phyloP scores from a whole-genome alignment of 2,888 invertebrate species.

The Halictus ligatus region DNA sequence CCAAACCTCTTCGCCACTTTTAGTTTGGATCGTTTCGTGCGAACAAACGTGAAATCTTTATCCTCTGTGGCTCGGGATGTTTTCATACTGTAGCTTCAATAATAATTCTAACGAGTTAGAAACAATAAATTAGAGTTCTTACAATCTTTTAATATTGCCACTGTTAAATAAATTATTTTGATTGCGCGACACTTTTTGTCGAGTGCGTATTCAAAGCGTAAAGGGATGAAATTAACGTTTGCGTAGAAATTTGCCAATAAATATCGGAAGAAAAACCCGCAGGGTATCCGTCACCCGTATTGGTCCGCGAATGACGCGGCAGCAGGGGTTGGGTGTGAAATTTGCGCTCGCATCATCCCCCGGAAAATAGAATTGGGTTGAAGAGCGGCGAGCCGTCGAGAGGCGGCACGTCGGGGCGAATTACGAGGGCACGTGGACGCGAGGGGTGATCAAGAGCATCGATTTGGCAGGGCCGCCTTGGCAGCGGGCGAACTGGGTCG shows the following conservation, averaged over 20 bases:
- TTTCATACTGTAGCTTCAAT: no score
- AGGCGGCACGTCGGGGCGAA: conserved; percentile 23
- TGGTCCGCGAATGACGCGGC: not conserved
- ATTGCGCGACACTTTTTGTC: no score
- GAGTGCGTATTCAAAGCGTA: not conserved
- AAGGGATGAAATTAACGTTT: not conserved
- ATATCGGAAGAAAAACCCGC: no score
- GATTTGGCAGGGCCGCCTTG: conserved; percentile 60
- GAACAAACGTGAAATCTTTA: not conserved
- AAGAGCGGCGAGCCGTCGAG: conserved; percentile 25
- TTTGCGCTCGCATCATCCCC: not conserved
- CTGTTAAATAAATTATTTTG: no score
- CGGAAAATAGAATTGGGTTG: conserved; percentile 24
- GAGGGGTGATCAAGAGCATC: conserved; percentile 54
- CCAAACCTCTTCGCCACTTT: not conserved
- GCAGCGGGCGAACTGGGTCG: conserved; percentile 59
- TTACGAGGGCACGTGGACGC: conserved; percentile 42
- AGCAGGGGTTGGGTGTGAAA: not conserved
- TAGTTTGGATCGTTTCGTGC: not conserved
- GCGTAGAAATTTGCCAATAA: no score
- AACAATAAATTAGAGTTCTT: no score
- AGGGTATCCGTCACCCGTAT: not conserved
- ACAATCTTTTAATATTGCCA: no score
- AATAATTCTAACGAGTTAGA: no score
- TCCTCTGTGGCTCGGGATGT: no score